phyloP scores from a whole-genome alignment of 2,113 vertebrate species.

The Pluvianellus socialis region DNA sequence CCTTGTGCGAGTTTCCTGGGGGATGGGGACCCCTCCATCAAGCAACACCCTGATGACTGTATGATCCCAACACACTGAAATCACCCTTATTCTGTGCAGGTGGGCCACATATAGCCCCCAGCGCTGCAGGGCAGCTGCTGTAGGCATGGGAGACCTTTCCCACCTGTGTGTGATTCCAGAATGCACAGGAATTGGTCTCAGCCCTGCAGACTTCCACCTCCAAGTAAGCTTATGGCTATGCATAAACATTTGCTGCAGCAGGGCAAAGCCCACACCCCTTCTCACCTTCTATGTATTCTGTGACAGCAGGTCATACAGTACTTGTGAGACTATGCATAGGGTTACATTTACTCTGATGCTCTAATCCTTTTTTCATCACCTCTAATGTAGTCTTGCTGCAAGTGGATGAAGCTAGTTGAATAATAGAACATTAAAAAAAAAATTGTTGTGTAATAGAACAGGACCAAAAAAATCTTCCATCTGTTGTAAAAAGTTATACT shows the following conservation, averaged over 20 bases:
- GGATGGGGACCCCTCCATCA: background rate
- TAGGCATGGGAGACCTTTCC: background rate
- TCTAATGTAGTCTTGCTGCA: background rate
- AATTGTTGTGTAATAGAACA: background rate
- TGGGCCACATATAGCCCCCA: background rate
- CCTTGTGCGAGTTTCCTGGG: background rate
- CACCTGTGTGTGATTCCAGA: background rate
- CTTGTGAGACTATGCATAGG: background rate
- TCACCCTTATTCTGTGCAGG: background rate
- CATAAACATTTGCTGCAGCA: background rate
- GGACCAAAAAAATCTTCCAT: background rate
- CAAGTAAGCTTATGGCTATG: background rate
- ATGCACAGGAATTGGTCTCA: background rate
- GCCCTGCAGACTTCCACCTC: background rate
- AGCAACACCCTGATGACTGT: background rate
- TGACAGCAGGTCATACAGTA: background rate
- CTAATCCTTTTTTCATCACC: background rate
- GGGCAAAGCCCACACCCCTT: background rate
- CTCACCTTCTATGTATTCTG: background rate
- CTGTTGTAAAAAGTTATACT: background rate
- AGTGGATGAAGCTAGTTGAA: background rate
- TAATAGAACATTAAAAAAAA: background rate
- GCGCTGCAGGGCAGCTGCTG: background rate
- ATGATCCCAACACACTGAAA: background rate
- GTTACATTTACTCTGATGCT: background rate